Percentiles rank a stretch among this genome's conserved stretches.
Conservation (phyloP, 2,888 invertebrate species). For the Dynastes tityus region DNA sequence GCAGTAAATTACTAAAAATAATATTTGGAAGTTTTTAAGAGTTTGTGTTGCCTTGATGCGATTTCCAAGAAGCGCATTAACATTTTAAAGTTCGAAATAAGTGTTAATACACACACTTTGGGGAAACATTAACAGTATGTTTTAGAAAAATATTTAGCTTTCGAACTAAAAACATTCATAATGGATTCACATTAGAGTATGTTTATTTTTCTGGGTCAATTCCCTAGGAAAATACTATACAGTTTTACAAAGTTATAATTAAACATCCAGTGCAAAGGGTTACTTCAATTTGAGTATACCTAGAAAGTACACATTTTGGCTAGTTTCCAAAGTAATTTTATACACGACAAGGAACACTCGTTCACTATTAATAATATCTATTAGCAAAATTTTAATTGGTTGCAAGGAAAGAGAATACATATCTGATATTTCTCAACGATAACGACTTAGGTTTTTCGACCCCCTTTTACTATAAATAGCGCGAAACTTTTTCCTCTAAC, state of each 20-base stretch:
- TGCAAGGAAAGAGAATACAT: background rate
- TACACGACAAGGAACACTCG: constrained; percentile 27
- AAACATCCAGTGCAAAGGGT: background rate
- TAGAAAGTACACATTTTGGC: constrained; percentile 32
- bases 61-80: too few relatives aligned
- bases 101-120: background rate
- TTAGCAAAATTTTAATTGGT: constrained; percentile 27
- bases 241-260: constrained; percentile 7
- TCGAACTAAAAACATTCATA: background rate
- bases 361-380: constrained; percentile 45
- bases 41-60: too few relatives aligned
- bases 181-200: constrained; percentile 12
- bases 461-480: constrained; percentile 3
- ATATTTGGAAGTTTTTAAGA: too few relatives aligned
- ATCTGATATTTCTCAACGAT: constrained; percentile 16
- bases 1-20: background rate
- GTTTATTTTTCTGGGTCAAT: constrained; percentile 2
- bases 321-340: constrained; percentile 36
- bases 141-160: constrained; percentile 11
- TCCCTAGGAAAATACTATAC: background rate
- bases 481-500: background rate
- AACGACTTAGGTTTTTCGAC: constrained; percentile 13
- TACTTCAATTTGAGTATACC: background rate
- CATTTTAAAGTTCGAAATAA: background rate
- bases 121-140: background rate